Evolutionary conservation across 2,797 vertebrate species (phyloP).

Genomic region (Melanotaenia pygmaea): DNA sequence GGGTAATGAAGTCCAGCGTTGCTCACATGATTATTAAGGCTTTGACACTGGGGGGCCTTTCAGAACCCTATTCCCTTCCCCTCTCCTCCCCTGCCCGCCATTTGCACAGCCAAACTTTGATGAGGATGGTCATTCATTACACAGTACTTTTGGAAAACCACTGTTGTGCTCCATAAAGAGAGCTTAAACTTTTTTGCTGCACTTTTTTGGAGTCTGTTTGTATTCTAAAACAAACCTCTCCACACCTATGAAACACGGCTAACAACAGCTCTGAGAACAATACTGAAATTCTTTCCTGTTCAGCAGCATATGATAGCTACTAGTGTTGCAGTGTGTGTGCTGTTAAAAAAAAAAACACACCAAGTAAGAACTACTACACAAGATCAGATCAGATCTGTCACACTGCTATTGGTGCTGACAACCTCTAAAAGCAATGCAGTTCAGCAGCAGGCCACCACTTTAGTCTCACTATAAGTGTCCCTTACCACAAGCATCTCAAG

Average conservation of each 20-base stretch:
- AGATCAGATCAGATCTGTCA: constrained; percentile 71
- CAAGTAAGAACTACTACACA: constrained; percentile 50
- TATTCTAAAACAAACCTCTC: constrained; percentile 52
- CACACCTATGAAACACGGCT: constrained; percentile 40
- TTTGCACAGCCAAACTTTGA: constrained; percentile 77
- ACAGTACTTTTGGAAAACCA: constrained; percentile 72
- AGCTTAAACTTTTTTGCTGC: constrained; percentile 52
- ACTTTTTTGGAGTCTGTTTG: constrained; percentile 48
- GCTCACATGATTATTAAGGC: constrained; percentile 87
- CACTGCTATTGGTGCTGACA: constrained; percentile 71
- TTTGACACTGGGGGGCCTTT: constrained; percentile 84
- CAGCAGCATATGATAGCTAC: constrained; percentile 42
- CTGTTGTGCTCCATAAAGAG: constrained; percentile 60
- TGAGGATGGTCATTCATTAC: constrained; percentile 76
- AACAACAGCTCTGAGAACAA: constrained; percentile 45
- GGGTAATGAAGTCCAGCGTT: constrained; percentile 87
- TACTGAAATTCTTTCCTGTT: constrained; percentile 37
- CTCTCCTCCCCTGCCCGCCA: constrained; percentile 74
- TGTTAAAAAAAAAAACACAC: constrained; percentile 52
- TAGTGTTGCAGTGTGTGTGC: constrained; percentile 34
- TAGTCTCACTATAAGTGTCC: constrained; percentile 58
- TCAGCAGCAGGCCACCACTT: constrained; percentile 45
- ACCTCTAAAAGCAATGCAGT: constrained; percentile 59
- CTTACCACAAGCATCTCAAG: constrained; percentile 71
- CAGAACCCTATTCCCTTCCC: constrained; percentile 73